Evolutionary conservation across 1,140 invertebrate species (phyloP), one percentile per base, ranked within the genome.

Genomic region (Glossosoma conforme): DNA sequence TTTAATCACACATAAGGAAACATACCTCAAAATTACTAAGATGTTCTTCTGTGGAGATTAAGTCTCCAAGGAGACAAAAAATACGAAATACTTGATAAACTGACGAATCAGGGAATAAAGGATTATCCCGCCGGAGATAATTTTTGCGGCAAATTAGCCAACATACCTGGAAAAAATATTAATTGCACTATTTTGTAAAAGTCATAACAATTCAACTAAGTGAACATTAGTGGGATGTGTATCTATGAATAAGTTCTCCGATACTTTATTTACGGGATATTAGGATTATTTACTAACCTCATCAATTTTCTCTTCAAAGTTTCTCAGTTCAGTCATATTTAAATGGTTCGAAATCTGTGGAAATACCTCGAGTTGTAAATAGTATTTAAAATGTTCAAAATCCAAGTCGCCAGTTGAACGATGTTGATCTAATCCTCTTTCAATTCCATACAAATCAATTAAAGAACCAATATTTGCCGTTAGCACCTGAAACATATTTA

Each of bases 61-160:
- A 69, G 62, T 90, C 87, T 1, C 78, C 84, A 1, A 90, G 68
- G 2, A 88, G 72, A 60, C 86, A 90, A 66, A 87, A 90, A 52
- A 90, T 82, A 56, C 85, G 73, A 66, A 88, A 90, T 37, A 91
- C 68, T 61, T 87, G 80, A 62, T 84, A 88, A 2, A 86, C 74
- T 32, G 80, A 82, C 18, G 79, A 73, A 53, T 85, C 80, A 14
- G 72, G 66, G 49, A 87, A 80, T 6, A 82, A 62, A 1, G 76
- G 68, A 56, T 79, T 73, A 30, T 81, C 75, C 48, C 80, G 66
- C 2, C 72, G 61, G 5, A 83, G 56, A 52, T 79, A 83, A 21
- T 75, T 74, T 62, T 80, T 83, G 20, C 79, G 76, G 61, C 85
- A 89, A 1, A 90, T 76, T 33, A 87, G 66, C 88, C 88, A 91